Percentiles rank a stretch among this genome's conserved stretches.
These are phyloP conservation scores for Epistrophella euchroma DNA, from an alignment of 2,888 invertebrate species.

Conservation along the genomic window DNA sequence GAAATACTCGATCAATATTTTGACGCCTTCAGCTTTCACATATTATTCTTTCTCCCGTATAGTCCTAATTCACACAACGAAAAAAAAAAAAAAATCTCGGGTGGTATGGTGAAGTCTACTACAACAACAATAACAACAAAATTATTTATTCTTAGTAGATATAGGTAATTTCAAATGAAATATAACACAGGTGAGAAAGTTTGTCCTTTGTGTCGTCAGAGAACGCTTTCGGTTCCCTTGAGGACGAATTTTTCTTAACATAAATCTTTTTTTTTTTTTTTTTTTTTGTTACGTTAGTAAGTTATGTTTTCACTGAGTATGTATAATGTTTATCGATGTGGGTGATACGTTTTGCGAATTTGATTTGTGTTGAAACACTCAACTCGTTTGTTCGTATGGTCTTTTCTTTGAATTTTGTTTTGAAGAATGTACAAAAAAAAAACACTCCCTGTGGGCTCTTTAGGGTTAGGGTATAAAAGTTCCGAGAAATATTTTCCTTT, in stretches of 20 bases:
- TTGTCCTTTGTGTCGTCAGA: slow-evolving; percentile 55
- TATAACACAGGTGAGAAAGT: slow-evolving; percentile 72
- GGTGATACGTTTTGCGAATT: slow-evolving; percentile 52
- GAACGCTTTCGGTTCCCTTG: slow-evolving; percentile 23
- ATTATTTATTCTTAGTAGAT: slow-evolving; percentile 8
- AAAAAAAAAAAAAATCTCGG: slow-evolving; percentile 18
- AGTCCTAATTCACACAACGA: slow-evolving; percentile 21
- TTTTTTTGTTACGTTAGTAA: neutral
- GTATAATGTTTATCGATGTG: neutral
- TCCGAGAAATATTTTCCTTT: neutral
- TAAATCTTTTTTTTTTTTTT: slow-evolving; percentile 47
- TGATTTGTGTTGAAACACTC: slow-evolving; percentile 63
- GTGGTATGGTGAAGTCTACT: slow-evolving; percentile 5
- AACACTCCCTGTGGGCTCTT: slow-evolving; percentile 8
- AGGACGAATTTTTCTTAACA: slow-evolving; percentile 50
- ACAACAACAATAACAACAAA: slow-evolving; percentile 5
- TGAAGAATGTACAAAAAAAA: neutral
- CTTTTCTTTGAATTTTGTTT: neutral
- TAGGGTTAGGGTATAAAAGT: neutral
- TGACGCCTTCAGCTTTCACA: slow-evolving; percentile 31
- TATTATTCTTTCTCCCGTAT: slow-evolving; percentile 15
- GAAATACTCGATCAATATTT: slow-evolving; percentile 61
- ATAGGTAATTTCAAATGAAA: slow-evolving; percentile 67
- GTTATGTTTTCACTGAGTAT: neutral
- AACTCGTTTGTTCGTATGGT: slow-evolving; percentile 48